Conservation (phyloP, 2,888 invertebrate genomes). For the Nomada ruficornis region DNA sequence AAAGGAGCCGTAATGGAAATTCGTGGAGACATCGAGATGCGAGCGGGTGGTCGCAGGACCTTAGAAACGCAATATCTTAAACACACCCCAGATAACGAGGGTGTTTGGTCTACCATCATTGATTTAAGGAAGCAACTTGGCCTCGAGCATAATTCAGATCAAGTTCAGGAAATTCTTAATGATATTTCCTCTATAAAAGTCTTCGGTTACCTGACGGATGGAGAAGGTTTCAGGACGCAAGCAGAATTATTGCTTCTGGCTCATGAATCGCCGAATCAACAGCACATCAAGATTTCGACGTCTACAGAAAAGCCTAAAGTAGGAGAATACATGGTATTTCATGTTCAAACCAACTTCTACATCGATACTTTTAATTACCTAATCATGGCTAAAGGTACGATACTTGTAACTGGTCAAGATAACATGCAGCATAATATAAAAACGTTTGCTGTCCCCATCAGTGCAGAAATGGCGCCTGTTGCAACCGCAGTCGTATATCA, state of each 20-base stretch:
- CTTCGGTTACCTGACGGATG: constrained; percentile 89
- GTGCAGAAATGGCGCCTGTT: constrained; percentile 96
- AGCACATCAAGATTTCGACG: constrained; percentile 94
- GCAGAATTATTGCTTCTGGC: constrained; percentile 90
- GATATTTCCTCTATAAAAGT: constrained; percentile 89
- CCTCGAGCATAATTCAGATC: constrained; percentile 85
- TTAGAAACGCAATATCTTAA: constrained; percentile 87
- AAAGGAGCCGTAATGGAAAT: constrained; percentile 89
- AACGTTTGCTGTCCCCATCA: constrained; percentile 92
- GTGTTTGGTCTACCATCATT: constrained; percentile 93
- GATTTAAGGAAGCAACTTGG: constrained; percentile 90
- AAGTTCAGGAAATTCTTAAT: constrained; percentile 88
- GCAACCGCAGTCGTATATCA: constrained; percentile 96
- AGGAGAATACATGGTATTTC: constrained; percentile 97
- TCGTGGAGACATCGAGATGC: constrained; percentile 87
- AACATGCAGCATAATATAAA: constrained; percentile 91
- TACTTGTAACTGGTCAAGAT: constrained; percentile 93
- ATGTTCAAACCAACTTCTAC: constrained; percentile 95
- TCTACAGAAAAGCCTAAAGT: constrained; percentile 93
- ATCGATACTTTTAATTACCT: constrained; percentile 95
- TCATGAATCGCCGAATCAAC: constrained; percentile 92
- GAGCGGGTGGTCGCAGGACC: constrained; percentile 88
- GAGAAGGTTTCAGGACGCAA: constrained; percentile 88
- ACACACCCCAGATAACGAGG: constrained; percentile 89
- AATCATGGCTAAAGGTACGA: constrained; percentile 96